Evolutionary conservation across 2,888 invertebrate genomes (phyloP).

Genomic region (Oscheius sp.): DNA sequence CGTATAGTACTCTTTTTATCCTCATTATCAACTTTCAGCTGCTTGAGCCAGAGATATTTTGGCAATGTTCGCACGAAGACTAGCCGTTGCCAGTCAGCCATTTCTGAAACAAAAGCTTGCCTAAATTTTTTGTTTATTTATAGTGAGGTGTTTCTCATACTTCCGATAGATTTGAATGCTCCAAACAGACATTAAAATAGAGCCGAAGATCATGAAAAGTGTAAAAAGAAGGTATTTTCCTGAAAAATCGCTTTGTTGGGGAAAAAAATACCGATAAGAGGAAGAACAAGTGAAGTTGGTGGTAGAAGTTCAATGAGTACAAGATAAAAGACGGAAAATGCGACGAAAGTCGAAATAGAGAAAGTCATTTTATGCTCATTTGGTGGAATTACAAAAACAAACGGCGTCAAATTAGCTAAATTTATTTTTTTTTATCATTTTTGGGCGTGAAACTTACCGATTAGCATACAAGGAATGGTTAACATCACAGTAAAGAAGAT

Average conservation of each 20-base stretch:
- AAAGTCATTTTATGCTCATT: slow-evolving; percentile 92
- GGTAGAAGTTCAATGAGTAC: slow-evolving; percentile 97
- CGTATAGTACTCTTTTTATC: not conserved
- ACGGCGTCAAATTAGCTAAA: slow-evolving; percentile 55
- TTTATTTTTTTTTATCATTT: not conserved
- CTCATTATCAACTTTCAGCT: slow-evolving; percentile 32
- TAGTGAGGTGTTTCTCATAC: slow-evolving; percentile 74
- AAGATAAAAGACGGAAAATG: slow-evolving; percentile 97
- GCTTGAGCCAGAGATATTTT: slow-evolving; percentile 40
- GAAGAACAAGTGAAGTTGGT: slow-evolving; percentile 91
- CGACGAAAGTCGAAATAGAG: slow-evolving; percentile 89
- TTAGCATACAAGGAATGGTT: slow-evolving; percentile 65
- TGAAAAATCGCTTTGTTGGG: slow-evolving; percentile 24
- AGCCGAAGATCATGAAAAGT: slow-evolving; percentile 92
- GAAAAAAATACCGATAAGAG: slow-evolving; percentile 79
- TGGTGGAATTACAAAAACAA: slow-evolving; percentile 54
- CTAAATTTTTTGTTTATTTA: slow-evolving; percentile 34
- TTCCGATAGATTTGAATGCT: slow-evolving; percentile 95
- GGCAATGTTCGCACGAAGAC: slow-evolving; percentile 52
- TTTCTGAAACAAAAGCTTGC: slow-evolving; percentile 55
- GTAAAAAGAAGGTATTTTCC: slow-evolving; percentile 92
- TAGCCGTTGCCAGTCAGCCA: slow-evolving; percentile 56
- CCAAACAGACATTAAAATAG: slow-evolving; percentile 91
- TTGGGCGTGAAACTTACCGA: slow-evolving; percentile 40
- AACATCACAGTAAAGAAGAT: slow-evolving; percentile 61